These are phyloP conservation scores for Tursiops truncatus DNA, from an alignment of 2,113 vertebrate genomes.

Conservation along the genomic window DNA sequence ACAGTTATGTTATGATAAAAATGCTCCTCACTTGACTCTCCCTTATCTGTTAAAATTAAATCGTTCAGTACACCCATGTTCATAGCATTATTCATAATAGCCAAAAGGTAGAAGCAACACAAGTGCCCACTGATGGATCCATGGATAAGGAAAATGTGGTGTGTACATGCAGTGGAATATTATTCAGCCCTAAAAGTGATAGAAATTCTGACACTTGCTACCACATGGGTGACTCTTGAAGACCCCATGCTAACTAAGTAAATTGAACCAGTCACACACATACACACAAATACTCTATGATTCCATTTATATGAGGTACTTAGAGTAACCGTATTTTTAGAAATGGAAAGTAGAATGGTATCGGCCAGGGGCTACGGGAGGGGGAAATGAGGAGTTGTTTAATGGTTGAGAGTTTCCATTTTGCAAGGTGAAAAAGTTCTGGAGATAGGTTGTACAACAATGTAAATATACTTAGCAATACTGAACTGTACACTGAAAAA, in stretches of 20 bases:
- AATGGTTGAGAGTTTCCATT: not conserved
- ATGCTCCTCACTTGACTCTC: not conserved
- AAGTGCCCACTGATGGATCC: not conserved
- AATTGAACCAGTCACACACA: not conserved
- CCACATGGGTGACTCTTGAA: not conserved
- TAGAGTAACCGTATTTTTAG: not conserved
- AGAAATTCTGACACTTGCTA: not conserved
- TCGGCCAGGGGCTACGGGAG: fast-evolving
- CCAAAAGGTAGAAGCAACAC: not conserved
- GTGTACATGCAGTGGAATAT: not conserved
- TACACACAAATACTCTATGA: not conserved
- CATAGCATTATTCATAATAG: not conserved
- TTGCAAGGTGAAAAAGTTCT: not conserved
- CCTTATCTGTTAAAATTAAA: not conserved
- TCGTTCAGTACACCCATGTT: not conserved
- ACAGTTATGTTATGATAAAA: not conserved
- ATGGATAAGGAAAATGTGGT: not conserved
- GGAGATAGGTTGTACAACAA: not conserved
- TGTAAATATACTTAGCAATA: not conserved
- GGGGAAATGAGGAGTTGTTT: not conserved
- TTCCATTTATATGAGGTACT: not conserved
- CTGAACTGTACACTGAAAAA: not conserved
- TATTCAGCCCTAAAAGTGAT: not conserved
- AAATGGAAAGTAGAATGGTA: not conserved
- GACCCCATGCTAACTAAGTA: not conserved